A percentile compares a stretch with the other conserved stretches of the same genome.
Evolutionary conservation across 2,113 vertebrate genomes (phyloP).

Genomic region (Antigone vipio): DNA sequence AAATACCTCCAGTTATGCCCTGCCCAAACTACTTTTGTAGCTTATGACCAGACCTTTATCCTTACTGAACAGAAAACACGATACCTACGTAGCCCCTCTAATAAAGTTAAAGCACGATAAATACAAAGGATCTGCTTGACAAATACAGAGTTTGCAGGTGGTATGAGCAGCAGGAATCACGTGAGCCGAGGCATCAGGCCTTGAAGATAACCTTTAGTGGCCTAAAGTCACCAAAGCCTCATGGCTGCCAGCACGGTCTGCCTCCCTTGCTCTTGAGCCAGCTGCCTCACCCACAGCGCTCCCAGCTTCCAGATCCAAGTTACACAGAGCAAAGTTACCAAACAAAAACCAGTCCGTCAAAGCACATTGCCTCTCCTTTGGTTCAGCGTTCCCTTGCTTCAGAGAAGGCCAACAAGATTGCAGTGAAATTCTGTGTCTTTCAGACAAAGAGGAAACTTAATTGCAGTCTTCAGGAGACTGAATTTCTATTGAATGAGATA

Average conservation of each 20-base stretch:
- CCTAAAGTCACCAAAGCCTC: not conserved
- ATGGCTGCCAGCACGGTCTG: accelerated
- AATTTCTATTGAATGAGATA: conserved; percentile 57
- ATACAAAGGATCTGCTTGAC: not conserved
- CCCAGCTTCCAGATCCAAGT: not conserved
- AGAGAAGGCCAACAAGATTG: not conserved
- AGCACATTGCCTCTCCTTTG: not conserved
- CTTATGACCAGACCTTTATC: not conserved
- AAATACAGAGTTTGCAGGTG: not conserved
- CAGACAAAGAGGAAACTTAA: conserved; percentile 53
- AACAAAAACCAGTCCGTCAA: not conserved
- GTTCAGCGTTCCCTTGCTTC: not conserved
- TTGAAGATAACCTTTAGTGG: accelerated
- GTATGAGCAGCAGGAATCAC: not conserved
- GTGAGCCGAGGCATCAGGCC: not conserved
- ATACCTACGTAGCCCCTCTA: not conserved
- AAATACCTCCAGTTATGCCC: not conserved
- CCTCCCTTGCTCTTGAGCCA: not conserved
- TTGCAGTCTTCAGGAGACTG: conserved; percentile 52
- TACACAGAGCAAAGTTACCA: not conserved
- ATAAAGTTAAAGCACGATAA: not conserved
- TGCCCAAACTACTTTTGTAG: not conserved
- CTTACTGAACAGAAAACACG: not conserved
- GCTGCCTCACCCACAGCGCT: not conserved
- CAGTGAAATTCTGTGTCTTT: conserved; percentile 10